phyloP scores from a whole-genome alignment of 2,113 vertebrate species.

The Phoxinus phoxinus region DNA sequence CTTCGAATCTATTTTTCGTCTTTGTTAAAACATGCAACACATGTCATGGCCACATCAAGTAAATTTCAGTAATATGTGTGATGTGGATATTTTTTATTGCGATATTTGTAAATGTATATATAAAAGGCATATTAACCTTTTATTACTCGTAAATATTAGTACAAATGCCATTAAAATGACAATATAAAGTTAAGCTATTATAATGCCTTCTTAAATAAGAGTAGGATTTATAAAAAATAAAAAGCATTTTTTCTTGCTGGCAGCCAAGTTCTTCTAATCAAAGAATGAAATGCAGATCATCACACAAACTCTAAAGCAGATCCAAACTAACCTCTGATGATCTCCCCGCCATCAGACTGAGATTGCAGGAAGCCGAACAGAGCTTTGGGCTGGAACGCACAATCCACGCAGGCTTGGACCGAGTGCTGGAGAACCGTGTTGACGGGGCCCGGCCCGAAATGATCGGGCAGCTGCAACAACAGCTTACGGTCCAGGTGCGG shows the following conservation, averaged over 20 bases:
- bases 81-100: background rate
- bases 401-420: conserved; percentile 95
- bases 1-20: background rate
- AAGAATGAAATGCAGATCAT: background rate
- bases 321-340: conserved; percentile 83
- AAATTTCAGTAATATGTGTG: background rate
- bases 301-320: conserved; percentile 1
- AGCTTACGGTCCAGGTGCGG: conserved; percentile 90
- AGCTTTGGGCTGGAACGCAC: conserved; percentile 85
- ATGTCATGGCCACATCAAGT: background rate
- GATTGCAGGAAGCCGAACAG: conserved; percentile 91
- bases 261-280: background rate
- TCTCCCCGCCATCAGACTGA: conserved; percentile 90
- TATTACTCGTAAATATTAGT: no score
- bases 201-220: no score
- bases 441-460: conserved; percentile 94
- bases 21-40: background rate
- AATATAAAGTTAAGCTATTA: no score
- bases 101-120: background rate
- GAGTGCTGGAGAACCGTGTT: conserved; percentile 90
- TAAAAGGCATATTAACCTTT: no score
- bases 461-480: conserved; percentile 91
- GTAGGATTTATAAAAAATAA: no score
- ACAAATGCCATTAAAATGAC: no score
- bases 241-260: background rate